Evolutionary conservation across 2,888 invertebrate species (phyloP), one percentile per base, ranked within the genome.

Genomic region (Nipponacmea schrenckii): DNA sequence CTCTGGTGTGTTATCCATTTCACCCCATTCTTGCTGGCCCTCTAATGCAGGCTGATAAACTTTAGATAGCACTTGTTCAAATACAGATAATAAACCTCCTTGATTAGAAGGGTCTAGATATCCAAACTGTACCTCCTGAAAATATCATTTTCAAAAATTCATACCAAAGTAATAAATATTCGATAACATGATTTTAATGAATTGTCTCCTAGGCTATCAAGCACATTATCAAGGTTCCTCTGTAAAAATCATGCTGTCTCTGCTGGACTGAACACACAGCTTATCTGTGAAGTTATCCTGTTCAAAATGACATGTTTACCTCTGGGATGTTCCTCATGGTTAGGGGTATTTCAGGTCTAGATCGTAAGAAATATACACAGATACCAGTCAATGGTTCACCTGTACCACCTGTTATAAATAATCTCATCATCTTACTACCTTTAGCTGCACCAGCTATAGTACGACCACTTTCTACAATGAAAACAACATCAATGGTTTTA

Each of bases 311-410:
- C 10, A 39, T 39, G 39, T 39, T 7, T 39, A 39, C 39, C 77
- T 94, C 94, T 39, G 91, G 90, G n/a, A 94, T 90, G 80, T 92
- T 93, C 83, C 92, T 93, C 73, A 89, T 86, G 72, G 93, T 94
- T 62, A 95, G 89, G 15, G 89, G 88, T 77, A 91, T 90, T 17
- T 90, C 88, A 73, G 92, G 92, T 77, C 90, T 91, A 20, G 92
- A 91, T 79, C 94, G 92, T 85, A 94, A 93, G 80, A 93, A 92
- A 48, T 92, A 92, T n/a, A 94, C 90, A 86, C 93, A 93, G 81
- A 90, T 90, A 4, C 93, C 94, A 71, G 89, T 90, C 27, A 94
- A 90, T 70, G 90, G 87, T 77, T 92, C 90, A 27, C 90, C 89
- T 27, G 89, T 87, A 26, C 93, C 93, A 85, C 92, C 92, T 0